These are phyloP conservation scores for Trididemnum clinides DNA, from an alignment of 23 tunicate genomes.

Conservation along the genomic window DNA sequence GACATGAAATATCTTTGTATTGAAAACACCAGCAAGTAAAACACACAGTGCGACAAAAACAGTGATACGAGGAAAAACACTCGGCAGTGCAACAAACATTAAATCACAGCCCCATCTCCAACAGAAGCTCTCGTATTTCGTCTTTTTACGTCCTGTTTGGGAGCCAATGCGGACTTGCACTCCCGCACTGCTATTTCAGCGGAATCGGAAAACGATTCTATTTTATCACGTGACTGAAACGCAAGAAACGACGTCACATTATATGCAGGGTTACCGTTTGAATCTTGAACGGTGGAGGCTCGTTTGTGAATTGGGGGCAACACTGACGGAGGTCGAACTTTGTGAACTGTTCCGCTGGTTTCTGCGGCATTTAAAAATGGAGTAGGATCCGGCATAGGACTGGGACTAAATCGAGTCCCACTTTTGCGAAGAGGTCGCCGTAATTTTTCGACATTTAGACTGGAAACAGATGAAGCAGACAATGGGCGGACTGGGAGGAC, in stretches of 20 bases:
- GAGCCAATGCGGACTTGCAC: background rate
- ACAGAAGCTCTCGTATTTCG: constrained; percentile 16
- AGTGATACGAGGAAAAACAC: no score
- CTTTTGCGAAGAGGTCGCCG: constrained; percentile 9
- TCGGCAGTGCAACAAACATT: no score
- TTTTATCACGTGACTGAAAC: background rate
- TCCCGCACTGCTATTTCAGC: background rate
- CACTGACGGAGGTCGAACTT: constrained; percentile 24
- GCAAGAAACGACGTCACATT: background rate
- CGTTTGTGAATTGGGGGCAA: constrained; percentile 48
- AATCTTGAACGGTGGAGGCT: background rate
- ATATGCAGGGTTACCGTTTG: constrained; percentile 8
- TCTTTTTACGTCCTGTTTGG: background rate
- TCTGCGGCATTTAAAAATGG: constrained; percentile 55
- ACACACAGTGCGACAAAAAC: background rate
- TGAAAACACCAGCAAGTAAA: background rate
- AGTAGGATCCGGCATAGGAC: constrained; percentile 67
- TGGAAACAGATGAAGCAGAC: constrained; percentile 2
- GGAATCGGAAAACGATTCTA: background rate
- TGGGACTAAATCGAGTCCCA: constrained; percentile 36
- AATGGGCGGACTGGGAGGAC: background rate
- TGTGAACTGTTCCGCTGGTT: background rate
- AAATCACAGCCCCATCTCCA: background rate
- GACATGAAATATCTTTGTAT: no score
- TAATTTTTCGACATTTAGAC: background rate